Conservation (phyloP, 2,113 vertebrate genomes). For the Amphilophus citrinellus region DNA sequence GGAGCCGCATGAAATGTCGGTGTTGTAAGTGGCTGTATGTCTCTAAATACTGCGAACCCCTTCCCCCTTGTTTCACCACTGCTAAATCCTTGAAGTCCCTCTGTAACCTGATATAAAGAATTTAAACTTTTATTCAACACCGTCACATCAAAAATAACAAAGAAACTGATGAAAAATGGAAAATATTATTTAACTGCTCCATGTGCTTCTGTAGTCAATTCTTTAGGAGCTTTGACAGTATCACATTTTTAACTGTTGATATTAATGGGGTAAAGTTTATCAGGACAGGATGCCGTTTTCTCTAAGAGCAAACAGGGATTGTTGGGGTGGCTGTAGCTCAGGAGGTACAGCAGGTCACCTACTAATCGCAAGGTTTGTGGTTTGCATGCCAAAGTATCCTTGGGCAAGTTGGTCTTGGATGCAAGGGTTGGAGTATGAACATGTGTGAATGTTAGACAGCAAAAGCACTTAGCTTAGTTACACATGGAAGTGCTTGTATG, state of each 20-base stretch:
- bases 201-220: background rate
- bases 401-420: too few relatives aligned
- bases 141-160: background rate
- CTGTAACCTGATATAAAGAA: background rate
- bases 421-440: too few relatives aligned
- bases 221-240: background rate
- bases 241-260: background rate
- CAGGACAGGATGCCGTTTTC: background rate
- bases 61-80: background rate
- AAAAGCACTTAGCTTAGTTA: too few relatives aligned
- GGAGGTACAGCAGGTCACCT: too few relatives aligned
- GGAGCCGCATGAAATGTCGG: constrained; percentile 10
- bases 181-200: background rate
- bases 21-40: constrained; percentile 25
- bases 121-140: background rate
- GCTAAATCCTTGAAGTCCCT: constrained; percentile 3
- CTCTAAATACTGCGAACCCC: background rate
- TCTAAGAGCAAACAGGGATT: background rate
- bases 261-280: background rate
- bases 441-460: too few relatives aligned
- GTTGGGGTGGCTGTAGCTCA: too few relatives aligned
- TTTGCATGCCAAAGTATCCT: too few relatives aligned
- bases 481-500: too few relatives aligned
- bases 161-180: background rate
- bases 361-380: too few relatives aligned